A percentile compares a stretch with the other conserved stretches of the same genome.
Conservation (phyloP, 2,888 invertebrate species). For the Quadroppia sp. region DNA sequence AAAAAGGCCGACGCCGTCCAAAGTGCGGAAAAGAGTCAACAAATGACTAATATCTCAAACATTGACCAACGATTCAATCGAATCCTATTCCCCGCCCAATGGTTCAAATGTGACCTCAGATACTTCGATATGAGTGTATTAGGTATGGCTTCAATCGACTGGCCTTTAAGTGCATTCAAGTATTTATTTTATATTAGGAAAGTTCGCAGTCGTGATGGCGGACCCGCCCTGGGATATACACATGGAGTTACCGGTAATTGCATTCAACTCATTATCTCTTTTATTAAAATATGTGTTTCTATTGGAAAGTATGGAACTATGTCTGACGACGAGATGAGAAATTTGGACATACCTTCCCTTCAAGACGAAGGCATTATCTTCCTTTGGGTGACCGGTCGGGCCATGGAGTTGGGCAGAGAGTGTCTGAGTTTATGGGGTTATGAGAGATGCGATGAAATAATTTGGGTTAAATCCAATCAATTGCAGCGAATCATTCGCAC, state of each 20-base stretch:
- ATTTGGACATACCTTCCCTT: slow-evolving; percentile 83
- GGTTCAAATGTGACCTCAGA: slow-evolving; percentile 94
- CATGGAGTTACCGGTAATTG: slow-evolving; percentile 13
- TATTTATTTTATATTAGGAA: too few relatives aligned
- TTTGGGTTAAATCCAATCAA: slow-evolving; percentile 99
- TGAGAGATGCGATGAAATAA: slow-evolving; percentile 90
- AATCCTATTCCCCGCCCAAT: slow-evolving; percentile 76
- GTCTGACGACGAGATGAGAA: slow-evolving; percentile 98
- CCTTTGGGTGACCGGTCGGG: slow-evolving; percentile 95
- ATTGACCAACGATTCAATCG: slow-evolving; percentile 38
- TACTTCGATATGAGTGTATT: slow-evolving; percentile 84
- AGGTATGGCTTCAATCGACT: slow-evolving; percentile 58
- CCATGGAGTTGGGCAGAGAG: slow-evolving; percentile 93
- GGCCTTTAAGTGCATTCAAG: too few relatives aligned
- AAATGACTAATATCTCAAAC: background rate
- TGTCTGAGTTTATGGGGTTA: slow-evolving; percentile 96
- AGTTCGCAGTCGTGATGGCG: slow-evolving; percentile 98
- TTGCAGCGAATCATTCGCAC: slow-evolving; percentile 93
- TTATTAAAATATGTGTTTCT: slow-evolving; percentile 85
- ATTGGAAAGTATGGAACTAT: slow-evolving; percentile 96
- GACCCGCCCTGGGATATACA: slow-evolving; percentile 89
- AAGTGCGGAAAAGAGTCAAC: background rate
- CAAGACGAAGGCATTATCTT: slow-evolving; percentile 96
- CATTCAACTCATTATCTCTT: background rate
- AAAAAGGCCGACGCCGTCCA: background rate